Evolutionary conservation across 2,113 vertebrate species (phyloP), one percentile per base, ranked within the genome.

Genomic region (Cygnus atratus): DNA sequence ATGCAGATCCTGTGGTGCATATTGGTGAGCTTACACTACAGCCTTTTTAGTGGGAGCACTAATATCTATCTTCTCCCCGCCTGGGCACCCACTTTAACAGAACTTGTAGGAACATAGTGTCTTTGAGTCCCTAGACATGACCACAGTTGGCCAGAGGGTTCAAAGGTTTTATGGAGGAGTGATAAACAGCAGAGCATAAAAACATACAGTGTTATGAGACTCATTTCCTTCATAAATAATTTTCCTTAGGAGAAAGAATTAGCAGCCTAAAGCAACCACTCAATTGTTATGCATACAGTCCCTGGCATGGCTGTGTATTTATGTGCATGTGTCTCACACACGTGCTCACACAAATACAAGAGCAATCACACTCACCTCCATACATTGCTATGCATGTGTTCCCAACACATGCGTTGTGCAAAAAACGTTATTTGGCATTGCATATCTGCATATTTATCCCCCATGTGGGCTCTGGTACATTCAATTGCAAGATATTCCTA

Each of bases 211-310:
- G 26, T 57, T 88, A 90, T 24, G 70, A 78, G 73, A 61, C 77
- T 88, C 35, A 72, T 93, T 96, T 93, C 84, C 70, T 93, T 89
- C 48, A 17, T 68, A 94, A 89, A 92, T 87, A 2, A 68, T 88
- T 91, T 95, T 82, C 70, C 89, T 84, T 75, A 87, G 78, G 59
- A 92, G 37, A 65, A 87, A 65, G 16, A 65, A 87, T 90, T 94
- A 92, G 67, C 29, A 72, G 57, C 88, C 85, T 90, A 75, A 82
- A 97, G 90, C 90, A 58, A 54, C 29, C 28, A 31, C 6, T 93
- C 50, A 2, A 4, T 67, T 90, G 91, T 81, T 92, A 65, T 84
- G 86, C 66, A 72, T 61, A 35, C 2, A 1, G 7, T 86, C 20
- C 21, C 35, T 75, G 44, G 55, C 76, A 41, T 43, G 39, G 54